Base-by-base conservation (phyloP, 2,888 invertebrate species). In the Hirtodrosophila trivittata region DNA sequence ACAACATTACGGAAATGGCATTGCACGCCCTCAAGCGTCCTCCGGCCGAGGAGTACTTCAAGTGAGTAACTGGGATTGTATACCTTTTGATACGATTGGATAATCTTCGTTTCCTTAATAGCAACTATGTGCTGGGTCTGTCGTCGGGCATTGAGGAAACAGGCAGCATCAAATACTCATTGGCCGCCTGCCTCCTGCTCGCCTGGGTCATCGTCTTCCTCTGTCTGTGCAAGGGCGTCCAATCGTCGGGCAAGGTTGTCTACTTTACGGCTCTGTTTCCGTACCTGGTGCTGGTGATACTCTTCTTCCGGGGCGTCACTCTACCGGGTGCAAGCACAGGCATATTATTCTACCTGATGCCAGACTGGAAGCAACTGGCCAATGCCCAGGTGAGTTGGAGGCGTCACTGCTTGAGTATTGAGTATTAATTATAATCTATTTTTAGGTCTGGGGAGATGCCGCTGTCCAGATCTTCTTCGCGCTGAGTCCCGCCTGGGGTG, bases 381-480 rank as follows among this genome's bases (percentile, higher is more conserved):
- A 95, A 95, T 83, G 94, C 95, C 4, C 94, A 94, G 91, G 93
- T 93, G 84, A 62, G 57, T 50, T 50, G 2, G n/a, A 14, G 7
- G 13, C 16, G 21, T 12, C 0, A 6, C n/a, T 1, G 21, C 8
- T 1, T 16, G 7, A 10, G 25, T 12, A 13, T 3, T 35, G n/a
- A n/a, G n/a, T n/a, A n/a, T n/a, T n/a, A 28, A 7, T 1, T 7
- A 6, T 4, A 1, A 21, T 18, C 3, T 1, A n/a, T 32, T 28
- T 30, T 4, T 63, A 94, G 94, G 95, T 95, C 9, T 95, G 95
- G 95, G 95, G 95, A 39, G 95, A 96, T 87, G 95, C 96, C 0
- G 95, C 95, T 0, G 95, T 96, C 14, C 96, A 97, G 90, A 96
- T 96, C 86, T 97, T 97, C 91, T 97, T 96, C 89, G 96, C 96